Evolutionary conservation across 2,113 vertebrate genomes (phyloP).

Genomic region (Ceyx margarethae): DNA sequence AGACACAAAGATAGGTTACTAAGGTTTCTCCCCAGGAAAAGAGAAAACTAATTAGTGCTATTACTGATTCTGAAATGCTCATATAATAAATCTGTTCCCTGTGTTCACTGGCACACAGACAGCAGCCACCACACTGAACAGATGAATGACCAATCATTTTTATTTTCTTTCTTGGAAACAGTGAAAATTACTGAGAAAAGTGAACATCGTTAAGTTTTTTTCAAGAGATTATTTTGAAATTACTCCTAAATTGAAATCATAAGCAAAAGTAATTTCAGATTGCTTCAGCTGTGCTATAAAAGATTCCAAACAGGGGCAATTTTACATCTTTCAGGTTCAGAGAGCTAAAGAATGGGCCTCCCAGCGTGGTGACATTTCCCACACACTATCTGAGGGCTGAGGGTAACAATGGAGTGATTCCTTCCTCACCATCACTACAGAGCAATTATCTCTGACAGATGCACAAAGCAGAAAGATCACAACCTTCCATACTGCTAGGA

Average conservation of each 20-base stretch:
- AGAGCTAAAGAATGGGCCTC: neutral
- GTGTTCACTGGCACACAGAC: slow-evolving; percentile 1
- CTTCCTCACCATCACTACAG: neutral
- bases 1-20: neutral
- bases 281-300: neutral
- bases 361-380: neutral
- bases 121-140: slow-evolving; percentile 10
- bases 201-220: neutral
- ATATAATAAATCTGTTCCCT: slow-evolving; percentile 21
- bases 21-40: neutral
- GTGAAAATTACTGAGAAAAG: slow-evolving; percentile 24
- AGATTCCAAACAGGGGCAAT: neutral
- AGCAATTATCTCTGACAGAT: neutral
- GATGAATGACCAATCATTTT: slow-evolving; percentile 45
- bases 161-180: slow-evolving; percentile 29
- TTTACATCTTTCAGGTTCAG: neutral
- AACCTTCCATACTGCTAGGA: neutral
- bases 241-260: slow-evolving; percentile 40
- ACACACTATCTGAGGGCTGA: neutral
- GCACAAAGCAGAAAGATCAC: neutral
- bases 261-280: slow-evolving; percentile 23
- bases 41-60: slow-evolving; percentile 36
- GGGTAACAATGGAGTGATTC: neutral
- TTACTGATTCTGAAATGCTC: slow-evolving; percentile 27
- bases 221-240: slow-evolving; percentile 37